phyloP scores from a whole-genome alignment of 2,113 vertebrate species.

The Mionectes macconnelli region DNA sequence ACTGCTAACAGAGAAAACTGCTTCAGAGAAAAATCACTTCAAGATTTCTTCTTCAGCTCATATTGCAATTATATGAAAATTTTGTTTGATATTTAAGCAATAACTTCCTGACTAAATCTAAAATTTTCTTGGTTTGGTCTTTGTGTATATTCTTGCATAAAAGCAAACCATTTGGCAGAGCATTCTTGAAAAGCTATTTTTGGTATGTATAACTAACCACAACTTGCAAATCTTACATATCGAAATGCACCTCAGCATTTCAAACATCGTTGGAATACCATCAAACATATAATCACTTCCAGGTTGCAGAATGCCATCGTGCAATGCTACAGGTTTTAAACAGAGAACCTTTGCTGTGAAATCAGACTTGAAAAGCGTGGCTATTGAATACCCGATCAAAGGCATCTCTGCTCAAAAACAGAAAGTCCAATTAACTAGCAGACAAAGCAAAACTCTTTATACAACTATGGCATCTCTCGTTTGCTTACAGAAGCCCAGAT shows the following conservation, averaged over 20 bases:
- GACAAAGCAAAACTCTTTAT: background rate
- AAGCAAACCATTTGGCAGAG: conserved; percentile 5
- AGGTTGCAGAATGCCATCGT: background rate
- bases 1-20: background rate
- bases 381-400: background rate
- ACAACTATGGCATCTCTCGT: background rate
- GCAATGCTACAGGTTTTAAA: background rate
- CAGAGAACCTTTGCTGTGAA: background rate
- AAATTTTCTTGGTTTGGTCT: background rate
- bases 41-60: background rate
- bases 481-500: background rate
- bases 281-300: background rate
- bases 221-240: background rate
- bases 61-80: background rate
- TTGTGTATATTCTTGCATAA: background rate
- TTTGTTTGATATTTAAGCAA: background rate
- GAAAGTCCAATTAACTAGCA: background rate
- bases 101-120: background rate
- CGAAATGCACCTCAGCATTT: conserved; percentile 1
- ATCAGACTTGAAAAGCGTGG: background rate
- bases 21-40: background rate
- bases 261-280: background rate
- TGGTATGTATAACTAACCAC: background rate
- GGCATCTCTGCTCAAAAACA: background rate
- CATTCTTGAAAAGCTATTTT: background rate